Conservation (phyloP, 2,113 vertebrate species). For the Lichenostomus cassidix region DNA sequence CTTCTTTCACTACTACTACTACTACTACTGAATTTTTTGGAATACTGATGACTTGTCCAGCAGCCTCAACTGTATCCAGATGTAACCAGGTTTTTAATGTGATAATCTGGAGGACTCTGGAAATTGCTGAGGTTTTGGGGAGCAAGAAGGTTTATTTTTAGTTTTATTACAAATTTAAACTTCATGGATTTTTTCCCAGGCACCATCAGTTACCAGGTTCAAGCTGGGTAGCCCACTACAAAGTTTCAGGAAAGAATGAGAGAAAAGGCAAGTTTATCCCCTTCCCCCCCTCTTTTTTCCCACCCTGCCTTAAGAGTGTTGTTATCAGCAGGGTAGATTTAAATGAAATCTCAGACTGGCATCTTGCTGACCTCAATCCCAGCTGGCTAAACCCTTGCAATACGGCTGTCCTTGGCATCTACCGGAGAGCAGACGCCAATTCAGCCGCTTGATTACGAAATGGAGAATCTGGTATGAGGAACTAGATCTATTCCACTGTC, state of each 20-base stretch:
- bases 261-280: background rate
- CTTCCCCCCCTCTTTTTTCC: accelerated
- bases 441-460: background rate
- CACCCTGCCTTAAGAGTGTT: background rate
- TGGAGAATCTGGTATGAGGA: background rate
- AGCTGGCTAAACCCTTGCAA: background rate
- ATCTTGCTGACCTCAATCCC: constrained; percentile 10
- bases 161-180: background rate
- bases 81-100: background rate
- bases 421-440: background rate
- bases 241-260: background rate
- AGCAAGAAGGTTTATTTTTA: background rate
- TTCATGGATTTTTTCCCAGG: background rate
- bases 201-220: background rate
- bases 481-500: background rate
- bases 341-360: constrained; percentile 12
- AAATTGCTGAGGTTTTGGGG: background rate
- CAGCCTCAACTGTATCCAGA: constrained; percentile 22
- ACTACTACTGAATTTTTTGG: background rate
- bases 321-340: background rate
- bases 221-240: background rate
- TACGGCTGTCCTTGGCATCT: background rate
- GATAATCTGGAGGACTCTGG: background rate
- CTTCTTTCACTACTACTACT: background rate
- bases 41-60: background rate